Conservation (phyloP, 1,140 invertebrate species). For the Drosophila nikananu region DNA sequence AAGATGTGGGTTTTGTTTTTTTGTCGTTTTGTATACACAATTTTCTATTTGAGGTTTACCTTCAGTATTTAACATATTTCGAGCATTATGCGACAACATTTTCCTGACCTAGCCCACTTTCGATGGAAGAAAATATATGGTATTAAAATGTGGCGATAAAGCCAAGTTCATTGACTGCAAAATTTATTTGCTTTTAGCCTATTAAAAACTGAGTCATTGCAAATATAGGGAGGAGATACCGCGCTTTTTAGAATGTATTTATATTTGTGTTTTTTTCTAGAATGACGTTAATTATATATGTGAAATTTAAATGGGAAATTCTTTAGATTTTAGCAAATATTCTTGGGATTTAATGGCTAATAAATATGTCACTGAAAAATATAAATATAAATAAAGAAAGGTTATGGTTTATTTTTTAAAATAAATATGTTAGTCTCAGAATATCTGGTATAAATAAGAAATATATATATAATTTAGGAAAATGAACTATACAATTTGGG, state of each 20-base stretch:
- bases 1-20: slow-evolving; percentile 6
- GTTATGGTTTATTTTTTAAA: background rate
- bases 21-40: slow-evolving; percentile 17
- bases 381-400: background rate
- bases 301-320: background rate
- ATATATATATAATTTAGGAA: too few species aligned
- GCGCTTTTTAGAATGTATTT: background rate
- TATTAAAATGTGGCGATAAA: background rate
- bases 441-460: too few species aligned
- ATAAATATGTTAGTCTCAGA: too few species aligned
- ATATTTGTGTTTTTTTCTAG: too few species aligned
- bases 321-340: background rate
- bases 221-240: background rate
- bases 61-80: slow-evolving; percentile 6
- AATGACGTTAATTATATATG: background rate
- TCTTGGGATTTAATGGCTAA: background rate
- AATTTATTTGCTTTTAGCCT: background rate
- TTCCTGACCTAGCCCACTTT: slow-evolving; percentile 33
- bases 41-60: slow-evolving; percentile 18
- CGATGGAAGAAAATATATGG: too few species aligned
- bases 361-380: background rate
- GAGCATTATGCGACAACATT: slow-evolving; percentile 16
- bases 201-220: background rate
- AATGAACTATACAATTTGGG: too few species aligned
- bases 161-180: slow-evolving; percentile 15